A percentile compares a stretch with the other conserved stretches of the same genome.
Conservation (phyloP, 2,113 vertebrate species). For the Loxodonta africana region DNA sequence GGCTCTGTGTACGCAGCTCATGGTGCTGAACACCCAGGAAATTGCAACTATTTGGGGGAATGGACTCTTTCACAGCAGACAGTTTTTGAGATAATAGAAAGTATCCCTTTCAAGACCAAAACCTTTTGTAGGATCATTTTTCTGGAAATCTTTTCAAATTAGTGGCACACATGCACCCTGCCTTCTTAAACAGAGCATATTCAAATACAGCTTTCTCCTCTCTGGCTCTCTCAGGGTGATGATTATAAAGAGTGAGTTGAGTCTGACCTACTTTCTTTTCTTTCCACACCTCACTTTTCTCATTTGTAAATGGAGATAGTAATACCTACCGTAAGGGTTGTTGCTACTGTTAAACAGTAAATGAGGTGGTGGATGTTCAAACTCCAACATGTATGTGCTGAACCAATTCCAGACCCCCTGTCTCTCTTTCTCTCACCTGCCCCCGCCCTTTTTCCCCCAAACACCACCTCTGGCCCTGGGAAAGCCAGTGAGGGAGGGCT, state of each 20-base stretch:
- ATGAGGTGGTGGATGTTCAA: not conserved
- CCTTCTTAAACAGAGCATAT: not conserved
- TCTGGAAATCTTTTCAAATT: not conserved
- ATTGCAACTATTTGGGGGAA: not conserved
- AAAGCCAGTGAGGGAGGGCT: not conserved
- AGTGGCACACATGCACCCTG: fast-evolving
- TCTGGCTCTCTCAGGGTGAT: no score
- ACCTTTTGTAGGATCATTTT: no score
- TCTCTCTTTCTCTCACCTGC: not conserved
- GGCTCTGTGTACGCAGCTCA: not conserved
- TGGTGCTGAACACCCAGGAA: fast-evolving
- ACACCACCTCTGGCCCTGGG: not conserved
- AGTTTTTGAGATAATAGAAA: fast-evolving
- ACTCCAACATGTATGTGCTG: fast-evolving
- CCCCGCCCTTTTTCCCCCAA: not conserved
- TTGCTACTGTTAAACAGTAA: not conserved
- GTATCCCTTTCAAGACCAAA: no score
- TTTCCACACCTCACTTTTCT: not conserved
- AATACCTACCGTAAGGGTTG: not conserved
- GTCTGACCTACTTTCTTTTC: not conserved
- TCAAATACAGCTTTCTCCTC: not conserved
- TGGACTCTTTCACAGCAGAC: not conserved
- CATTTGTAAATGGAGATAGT: fast-evolving
- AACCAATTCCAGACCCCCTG: fast-evolving
- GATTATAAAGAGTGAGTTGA: not conserved